These are phyloP conservation scores for Nomada hirtipes DNA, from an alignment of 2,888 invertebrate genomes.

Conservation along the genomic window DNA sequence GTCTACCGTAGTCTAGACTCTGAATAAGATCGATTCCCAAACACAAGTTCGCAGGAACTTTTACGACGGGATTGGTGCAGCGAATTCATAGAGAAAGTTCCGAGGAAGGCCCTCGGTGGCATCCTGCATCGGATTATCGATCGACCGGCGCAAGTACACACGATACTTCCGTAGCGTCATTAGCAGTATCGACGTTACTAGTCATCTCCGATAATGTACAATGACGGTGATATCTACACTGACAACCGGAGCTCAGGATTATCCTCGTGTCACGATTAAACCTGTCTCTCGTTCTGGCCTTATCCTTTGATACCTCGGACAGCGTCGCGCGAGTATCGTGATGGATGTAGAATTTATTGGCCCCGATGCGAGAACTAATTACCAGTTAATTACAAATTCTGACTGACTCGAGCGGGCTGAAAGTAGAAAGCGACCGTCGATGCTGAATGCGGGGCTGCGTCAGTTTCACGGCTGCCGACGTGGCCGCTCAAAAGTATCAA, in stretches of 20 bases:
- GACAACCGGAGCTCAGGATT: conserved; percentile 69
- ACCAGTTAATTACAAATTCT: conserved; percentile 49
- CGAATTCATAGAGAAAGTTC: conserved; percentile 14
- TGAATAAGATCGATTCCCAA: not conserved
- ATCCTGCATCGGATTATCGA: conserved; percentile 60
- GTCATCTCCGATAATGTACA: conserved; percentile 65
- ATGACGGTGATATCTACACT: conserved; percentile 59
- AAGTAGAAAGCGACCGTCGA: not conserved
- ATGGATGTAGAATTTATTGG: conserved; percentile 43
- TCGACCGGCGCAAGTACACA: conserved; percentile 30
- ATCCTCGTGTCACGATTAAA: conserved; percentile 67
- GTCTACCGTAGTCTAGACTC: too few species aligned
- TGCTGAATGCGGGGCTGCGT: too few species aligned
- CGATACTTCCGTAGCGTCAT: conserved; percentile 65
- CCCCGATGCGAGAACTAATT: conserved; percentile 46
- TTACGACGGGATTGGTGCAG: not conserved
- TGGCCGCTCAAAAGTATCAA: too few species aligned
- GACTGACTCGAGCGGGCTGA: not conserved
- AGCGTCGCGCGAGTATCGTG: conserved; percentile 10
- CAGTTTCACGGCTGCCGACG: too few species aligned
- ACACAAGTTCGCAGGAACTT: not conserved
- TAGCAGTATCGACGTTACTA: conserved; percentile 66
- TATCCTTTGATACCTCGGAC: conserved; percentile 54
- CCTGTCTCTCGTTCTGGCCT: conserved; percentile 56
- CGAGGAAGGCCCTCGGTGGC: not conserved